Conservation (phyloP, 2,113 vertebrate species). For the Cyphomyrus plagiostoma region DNA sequence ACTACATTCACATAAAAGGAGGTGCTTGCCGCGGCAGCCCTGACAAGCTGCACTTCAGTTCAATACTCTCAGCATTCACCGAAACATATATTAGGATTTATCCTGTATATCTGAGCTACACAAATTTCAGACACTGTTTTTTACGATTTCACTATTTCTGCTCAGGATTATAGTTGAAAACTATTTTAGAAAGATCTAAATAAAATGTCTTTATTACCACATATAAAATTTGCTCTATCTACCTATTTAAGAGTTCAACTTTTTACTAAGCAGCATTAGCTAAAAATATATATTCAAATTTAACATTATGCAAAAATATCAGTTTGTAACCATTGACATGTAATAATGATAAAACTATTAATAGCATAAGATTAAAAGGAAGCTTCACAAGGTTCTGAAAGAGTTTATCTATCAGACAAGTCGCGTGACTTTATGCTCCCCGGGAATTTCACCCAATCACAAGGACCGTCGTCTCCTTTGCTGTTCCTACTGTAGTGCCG, state of each 20-base stretch:
- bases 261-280: not conserved
- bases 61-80: not conserved
- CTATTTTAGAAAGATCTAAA: not conserved
- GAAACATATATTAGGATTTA: not conserved
- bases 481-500: not conserved
- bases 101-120: not conserved
- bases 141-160: not conserved
- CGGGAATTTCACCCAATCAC: not conserved
- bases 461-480: not conserved
- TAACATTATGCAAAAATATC: not conserved
- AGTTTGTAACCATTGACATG: not conserved
- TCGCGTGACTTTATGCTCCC: not conserved
- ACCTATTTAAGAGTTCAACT: not conserved
- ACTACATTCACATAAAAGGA: not conserved
- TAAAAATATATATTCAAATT: not conserved
- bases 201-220: not conserved
- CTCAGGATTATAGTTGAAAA: not conserved
- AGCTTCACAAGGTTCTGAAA: not conserved
- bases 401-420: not conserved
- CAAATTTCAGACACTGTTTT: not conserved
- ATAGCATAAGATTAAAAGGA: not conserved
- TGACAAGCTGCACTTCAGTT: not conserved
- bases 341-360: not conserved
- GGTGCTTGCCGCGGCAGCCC: not conserved
- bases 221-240: not conserved